A percentile compares a stretch with the other conserved stretches of the same genome.
phyloP scores from a whole-genome alignment of 37 sponge, comb jelly and placozoan species.

The Chondrilla cf. caribensis region DNA sequence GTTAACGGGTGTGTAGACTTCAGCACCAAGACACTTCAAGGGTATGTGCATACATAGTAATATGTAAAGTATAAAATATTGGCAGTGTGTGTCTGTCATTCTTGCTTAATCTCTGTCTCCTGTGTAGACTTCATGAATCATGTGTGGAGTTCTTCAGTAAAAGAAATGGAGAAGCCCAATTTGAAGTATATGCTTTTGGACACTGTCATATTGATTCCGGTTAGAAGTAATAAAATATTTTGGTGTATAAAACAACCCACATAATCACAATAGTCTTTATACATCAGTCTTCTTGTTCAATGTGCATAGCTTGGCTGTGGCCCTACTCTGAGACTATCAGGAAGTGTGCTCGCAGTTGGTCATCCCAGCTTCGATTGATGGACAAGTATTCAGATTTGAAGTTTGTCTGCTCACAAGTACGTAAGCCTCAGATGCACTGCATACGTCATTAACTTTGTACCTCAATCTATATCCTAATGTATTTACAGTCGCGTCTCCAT shows the following conservation, averaged over 20 bases:
- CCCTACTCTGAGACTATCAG: constrained; percentile 71
- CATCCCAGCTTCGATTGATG: constrained; percentile 54
- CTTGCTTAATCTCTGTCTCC: not conserved
- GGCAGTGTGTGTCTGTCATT: no score
- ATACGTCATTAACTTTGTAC: no score
- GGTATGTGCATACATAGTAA: constrained; percentile 19
- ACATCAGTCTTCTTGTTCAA: not conserved
- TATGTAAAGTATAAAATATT: no score
- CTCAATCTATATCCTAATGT: no score
- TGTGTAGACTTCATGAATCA: constrained; percentile 17
- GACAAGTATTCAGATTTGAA: constrained; percentile 41
- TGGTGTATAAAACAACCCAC: not conserved
- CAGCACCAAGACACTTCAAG: not conserved
- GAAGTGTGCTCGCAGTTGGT: constrained; percentile 80
- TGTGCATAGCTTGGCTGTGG: constrained; percentile 71
- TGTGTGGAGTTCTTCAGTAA: constrained; percentile 37
- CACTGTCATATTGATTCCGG: constrained; percentile 80
- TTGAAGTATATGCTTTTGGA: constrained; percentile 63
- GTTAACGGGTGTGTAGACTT: constrained; percentile 46
- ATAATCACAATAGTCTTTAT: not conserved
- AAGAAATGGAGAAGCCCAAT: constrained; percentile 39
- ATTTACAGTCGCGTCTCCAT: no score
- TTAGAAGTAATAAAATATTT: not conserved
- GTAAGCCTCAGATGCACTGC: not conserved
- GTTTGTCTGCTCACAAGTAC: constrained; percentile 71